These are phyloP conservation scores for Lissocephala sabroskyi DNA, from an alignment of 2,888 invertebrate species.

Conservation along the genomic window DNA sequence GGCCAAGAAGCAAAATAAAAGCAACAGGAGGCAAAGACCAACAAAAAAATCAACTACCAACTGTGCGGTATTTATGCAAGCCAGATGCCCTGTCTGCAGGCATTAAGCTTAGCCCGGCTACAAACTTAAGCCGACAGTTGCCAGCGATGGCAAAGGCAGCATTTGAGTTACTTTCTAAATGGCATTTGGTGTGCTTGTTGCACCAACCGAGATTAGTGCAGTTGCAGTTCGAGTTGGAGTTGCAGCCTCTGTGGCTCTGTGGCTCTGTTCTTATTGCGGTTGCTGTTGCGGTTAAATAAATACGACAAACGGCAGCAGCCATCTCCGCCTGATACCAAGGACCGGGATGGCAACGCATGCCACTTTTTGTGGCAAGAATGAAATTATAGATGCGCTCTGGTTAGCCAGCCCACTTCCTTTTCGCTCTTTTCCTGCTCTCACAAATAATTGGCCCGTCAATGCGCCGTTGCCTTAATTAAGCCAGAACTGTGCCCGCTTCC, in stretches of 20 bases:
- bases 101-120: conserved; percentile 30
- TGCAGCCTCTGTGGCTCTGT: conserved; percentile 8
- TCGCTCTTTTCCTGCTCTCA: no score
- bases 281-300: conserved; percentile 60
- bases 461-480: no score
- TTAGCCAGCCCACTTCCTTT: conserved; percentile 50
- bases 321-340: no score
- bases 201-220: conserved; percentile 4
- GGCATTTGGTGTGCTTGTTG: conserved; percentile 35
- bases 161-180: conserved; percentile 58
- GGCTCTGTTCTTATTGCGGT: conserved; percentile 55
- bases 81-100: conserved; percentile 18
- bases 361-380: conserved; percentile 21
- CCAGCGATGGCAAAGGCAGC: conserved; percentile 19
- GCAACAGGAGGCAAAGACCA: no score
- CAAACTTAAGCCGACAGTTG: conserved; percentile 53
- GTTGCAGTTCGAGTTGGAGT: conserved; percentile 22
- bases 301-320: conserved; percentile 36
- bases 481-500: no score
- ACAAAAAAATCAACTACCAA: conserved; percentile 26
- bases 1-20: no score
- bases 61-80: conserved; percentile 58
- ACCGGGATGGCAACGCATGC: background rate
- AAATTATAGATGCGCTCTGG: conserved; percentile 42
- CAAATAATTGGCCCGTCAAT: no score